Conservation (phyloP, 2,113 vertebrate species). For the Anolis carolinensis region DNA sequence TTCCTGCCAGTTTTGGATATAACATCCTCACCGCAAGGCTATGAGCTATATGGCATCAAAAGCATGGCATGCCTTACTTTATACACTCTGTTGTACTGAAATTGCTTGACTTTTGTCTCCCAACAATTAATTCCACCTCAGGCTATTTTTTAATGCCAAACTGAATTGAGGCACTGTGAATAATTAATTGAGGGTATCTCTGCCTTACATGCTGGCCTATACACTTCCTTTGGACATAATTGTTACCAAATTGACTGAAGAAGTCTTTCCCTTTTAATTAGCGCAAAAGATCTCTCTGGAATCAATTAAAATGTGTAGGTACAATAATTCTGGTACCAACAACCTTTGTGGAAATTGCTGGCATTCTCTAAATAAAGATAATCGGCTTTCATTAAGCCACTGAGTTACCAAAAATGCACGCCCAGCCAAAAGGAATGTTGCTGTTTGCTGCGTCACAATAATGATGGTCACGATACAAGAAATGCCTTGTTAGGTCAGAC, state of each 20-base stretch:
- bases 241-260: slow-evolving; percentile 11
- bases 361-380: slow-evolving; percentile 29
- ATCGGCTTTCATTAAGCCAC: slow-evolving; percentile 36
- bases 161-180: slow-evolving; percentile 17
- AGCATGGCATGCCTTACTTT: neutral
- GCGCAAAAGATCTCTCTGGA: neutral
- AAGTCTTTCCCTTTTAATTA: slow-evolving; percentile 33
- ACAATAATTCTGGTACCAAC: slow-evolving; percentile 12
- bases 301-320: slow-evolving; percentile 31
- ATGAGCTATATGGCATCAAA: neutral
- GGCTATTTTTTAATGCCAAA: slow-evolving; percentile 21
- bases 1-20: too few relatives aligned
- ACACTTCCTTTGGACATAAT: slow-evolving; percentile 15
- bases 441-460: slow-evolving; percentile 10
- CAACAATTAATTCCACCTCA: slow-evolving; percentile 44
- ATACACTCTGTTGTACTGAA: neutral
- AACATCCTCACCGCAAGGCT: too few relatives aligned
- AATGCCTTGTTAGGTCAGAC: neutral
- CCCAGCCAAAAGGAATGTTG: slow-evolving; percentile 8
- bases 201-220: slow-evolving; percentile 16
- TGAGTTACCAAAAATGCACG: neutral
- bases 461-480: neutral
- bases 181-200: slow-evolving; percentile 44
- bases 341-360: slow-evolving; percentile 25
- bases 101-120: neutral